Evolutionary conservation across 2,888 invertebrate genomes (phyloP).

Genomic region (Entomobrya proxima): DNA sequence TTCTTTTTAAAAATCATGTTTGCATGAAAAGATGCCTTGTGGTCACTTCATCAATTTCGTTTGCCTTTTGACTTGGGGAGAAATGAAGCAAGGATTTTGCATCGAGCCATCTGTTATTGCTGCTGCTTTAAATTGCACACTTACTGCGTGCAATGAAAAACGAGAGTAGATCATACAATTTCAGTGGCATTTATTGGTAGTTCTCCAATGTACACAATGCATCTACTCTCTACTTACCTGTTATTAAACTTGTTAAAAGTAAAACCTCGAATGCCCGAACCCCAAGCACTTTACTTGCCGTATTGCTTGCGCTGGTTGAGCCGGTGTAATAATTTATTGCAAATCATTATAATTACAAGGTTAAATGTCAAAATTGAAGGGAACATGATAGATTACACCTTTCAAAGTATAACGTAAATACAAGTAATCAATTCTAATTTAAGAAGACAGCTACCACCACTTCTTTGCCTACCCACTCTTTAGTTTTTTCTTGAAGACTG

Average conservation of each 20-base stretch:
- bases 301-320: not conserved
- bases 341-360: conserved; percentile 63
- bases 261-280: too few relatives aligned
- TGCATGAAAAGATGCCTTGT: not conserved
- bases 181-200: conserved; percentile 4
- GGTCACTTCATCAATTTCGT: too few relatives aligned
- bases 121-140: not conserved
- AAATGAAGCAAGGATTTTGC: not conserved
- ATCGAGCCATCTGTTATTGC: not conserved
- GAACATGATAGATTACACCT: conserved; percentile 59
- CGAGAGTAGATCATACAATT: not conserved
- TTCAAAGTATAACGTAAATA: conserved; percentile 52
- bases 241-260: not conserved
- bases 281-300: not conserved
- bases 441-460: conserved; percentile 43
- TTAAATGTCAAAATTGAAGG: conserved; percentile 62
- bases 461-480: not conserved
- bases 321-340: conserved; percentile 60
- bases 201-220: not conserved
- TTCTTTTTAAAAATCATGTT: not conserved
- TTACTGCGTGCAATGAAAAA: not conserved
- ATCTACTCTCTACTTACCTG: not conserved
- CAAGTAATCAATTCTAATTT: conserved; percentile 60
- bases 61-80: not conserved
- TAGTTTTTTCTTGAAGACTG: not conserved